Conservation (phyloP, 2,797 vertebrate genomes). For the Oreonectes daqikongensis region DNA sequence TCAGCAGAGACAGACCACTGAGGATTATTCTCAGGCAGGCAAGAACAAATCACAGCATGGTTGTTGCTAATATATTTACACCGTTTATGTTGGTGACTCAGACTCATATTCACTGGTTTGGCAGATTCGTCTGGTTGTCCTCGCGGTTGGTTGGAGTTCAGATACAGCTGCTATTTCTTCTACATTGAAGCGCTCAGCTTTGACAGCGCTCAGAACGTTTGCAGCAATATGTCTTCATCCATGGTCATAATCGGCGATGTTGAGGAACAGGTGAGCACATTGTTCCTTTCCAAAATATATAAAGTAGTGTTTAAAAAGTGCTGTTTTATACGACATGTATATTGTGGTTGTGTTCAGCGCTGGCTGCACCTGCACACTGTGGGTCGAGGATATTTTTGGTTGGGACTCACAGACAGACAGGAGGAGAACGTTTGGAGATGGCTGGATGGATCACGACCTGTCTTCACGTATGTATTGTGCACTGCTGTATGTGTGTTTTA, state of each 20-base stretch:
- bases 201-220: slow-evolving; percentile 82
- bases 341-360: slow-evolving; percentile 59
- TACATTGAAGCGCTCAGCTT: slow-evolving; percentile 84
- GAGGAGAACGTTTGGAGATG: slow-evolving; percentile 89
- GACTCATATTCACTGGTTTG: neutral
- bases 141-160: slow-evolving; percentile 83
- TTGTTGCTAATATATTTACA: neutral
- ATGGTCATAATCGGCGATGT: slow-evolving; percentile 85
- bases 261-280: slow-evolving; percentile 95
- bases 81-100: no score
- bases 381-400: slow-evolving; percentile 90
- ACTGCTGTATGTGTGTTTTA: neutral
- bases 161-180: slow-evolving; percentile 90
- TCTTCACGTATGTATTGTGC: slow-evolving; percentile 81
- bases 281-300: no score
- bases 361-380: slow-evolving; percentile 85
- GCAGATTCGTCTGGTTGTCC: slow-evolving; percentile 79
- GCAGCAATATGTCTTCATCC: slow-evolving; percentile 79
- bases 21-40: slow-evolving; percentile 24
- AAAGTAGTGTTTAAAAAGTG: no score
- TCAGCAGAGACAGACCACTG: slow-evolving; percentile 66
- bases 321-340: no score
- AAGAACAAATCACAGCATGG: neutral
- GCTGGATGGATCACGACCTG: slow-evolving; percentile 84
- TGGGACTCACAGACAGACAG: slow-evolving; percentile 87